These are phyloP conservation scores for Triplophysa bombifrons DNA, from an alignment of 2,797 vertebrate genomes.

Conservation along the genomic window DNA sequence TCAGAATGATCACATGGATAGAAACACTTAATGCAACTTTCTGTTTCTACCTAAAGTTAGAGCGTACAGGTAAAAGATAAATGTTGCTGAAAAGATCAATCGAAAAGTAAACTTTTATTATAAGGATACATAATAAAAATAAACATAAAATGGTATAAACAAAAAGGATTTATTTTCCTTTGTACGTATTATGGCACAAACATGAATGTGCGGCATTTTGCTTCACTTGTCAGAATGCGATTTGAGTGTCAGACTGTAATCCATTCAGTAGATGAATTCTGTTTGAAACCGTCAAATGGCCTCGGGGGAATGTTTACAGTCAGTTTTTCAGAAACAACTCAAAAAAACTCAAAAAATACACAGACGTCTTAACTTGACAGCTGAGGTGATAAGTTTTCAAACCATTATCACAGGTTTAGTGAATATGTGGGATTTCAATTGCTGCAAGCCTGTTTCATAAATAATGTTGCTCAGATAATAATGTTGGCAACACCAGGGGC, in stretches of 20 bases:
- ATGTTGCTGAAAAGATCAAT: background rate
- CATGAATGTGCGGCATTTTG: background rate
- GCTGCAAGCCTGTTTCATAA: background rate
- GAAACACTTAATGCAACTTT: background rate
- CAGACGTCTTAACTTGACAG: background rate
- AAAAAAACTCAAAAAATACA: conserved; percentile 4
- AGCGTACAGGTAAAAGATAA: background rate
- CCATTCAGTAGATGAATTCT: conserved; percentile 21
- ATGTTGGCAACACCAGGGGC: too few species aligned
- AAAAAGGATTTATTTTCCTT: background rate
- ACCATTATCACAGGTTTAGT: background rate
- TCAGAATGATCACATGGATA: background rate
- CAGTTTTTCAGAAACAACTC: conserved; percentile 35
- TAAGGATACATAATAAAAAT: background rate
- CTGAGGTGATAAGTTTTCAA: conserved; percentile 7
- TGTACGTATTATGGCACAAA: background rate
- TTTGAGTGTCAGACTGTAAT: conserved; percentile 20
- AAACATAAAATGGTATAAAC: background rate
- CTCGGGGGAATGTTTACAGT: conserved; percentile 22
- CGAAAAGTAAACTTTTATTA: background rate
- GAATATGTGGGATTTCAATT: background rate
- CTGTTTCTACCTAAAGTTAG: background rate
- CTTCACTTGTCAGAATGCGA: conserved; percentile 17
- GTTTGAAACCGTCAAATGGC: conserved; percentile 29
- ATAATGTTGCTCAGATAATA: background rate